Evolutionary conservation across 2,113 vertebrate species (phyloP).

Genomic region (Gnathonemus echidnorhynchus): DNA sequence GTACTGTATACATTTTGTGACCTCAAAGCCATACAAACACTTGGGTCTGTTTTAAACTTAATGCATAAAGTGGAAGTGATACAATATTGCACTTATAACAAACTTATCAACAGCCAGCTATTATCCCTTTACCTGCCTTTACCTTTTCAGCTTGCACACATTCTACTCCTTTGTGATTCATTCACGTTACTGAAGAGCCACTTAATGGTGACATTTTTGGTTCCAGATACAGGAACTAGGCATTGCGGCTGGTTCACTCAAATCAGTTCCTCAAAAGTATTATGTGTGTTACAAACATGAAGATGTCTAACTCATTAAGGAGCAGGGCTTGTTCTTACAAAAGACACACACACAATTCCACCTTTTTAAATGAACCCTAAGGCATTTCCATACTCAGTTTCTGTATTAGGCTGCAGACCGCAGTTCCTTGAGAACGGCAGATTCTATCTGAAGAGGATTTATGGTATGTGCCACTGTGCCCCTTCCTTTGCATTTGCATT

Average conservation of each 20-base stretch:
- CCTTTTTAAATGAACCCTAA: background rate
- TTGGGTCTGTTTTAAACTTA: slow-evolving; percentile 1
- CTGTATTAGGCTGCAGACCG: background rate
- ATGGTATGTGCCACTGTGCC: background rate
- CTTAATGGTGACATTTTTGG: slow-evolving; percentile 28
- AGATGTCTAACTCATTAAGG: background rate
- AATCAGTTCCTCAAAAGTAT: slow-evolving; percentile 11
- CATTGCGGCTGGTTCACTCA: background rate
- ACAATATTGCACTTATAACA: slow-evolving; percentile 69
- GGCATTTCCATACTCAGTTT: background rate
- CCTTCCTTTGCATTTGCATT: slow-evolving; percentile 13
- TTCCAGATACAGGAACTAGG: background rate
- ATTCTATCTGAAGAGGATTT: background rate
- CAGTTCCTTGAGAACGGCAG: background rate
- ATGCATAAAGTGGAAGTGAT: slow-evolving; percentile 35
- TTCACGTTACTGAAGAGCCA: slow-evolving; percentile 13
- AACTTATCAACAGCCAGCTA: slow-evolving; percentile 47
- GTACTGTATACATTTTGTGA: background rate
- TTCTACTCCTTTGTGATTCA: slow-evolving; percentile 11
- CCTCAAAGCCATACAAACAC: background rate
- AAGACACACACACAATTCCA: background rate
- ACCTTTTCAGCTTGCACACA: background rate
- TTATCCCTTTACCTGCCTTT: slow-evolving; percentile 38
- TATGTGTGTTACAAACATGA: background rate
- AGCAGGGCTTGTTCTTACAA: slow-evolving; percentile 19